Conservation (phyloP, 2,888 invertebrate genomes). For the Meloe dianella region DNA sequence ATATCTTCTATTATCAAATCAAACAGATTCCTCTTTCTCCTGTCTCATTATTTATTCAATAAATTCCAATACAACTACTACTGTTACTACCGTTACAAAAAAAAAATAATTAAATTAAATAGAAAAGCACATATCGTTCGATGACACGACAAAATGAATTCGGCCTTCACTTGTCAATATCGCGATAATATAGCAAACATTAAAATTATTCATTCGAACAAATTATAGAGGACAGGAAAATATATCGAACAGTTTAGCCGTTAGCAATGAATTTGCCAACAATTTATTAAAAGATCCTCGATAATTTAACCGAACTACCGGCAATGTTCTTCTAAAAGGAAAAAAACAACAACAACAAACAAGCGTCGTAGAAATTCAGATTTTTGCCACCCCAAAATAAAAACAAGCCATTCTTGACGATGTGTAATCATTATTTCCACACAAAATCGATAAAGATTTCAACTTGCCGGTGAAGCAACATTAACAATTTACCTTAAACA, state of each 20-base stretch:
- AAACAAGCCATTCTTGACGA: not conserved
- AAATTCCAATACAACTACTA: not conserved
- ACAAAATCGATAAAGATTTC: too few relatives aligned
- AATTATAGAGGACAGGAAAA: not conserved
- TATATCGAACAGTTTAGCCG: not conserved
- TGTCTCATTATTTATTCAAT: not conserved
- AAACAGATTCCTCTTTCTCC: not conserved
- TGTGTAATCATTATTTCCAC: not conserved
- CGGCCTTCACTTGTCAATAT: not conserved
- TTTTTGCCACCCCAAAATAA: not conserved
- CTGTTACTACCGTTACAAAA: not conserved
- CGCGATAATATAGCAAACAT: too few relatives aligned
- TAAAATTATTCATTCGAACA: not conserved
- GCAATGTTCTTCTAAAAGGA: not conserved
- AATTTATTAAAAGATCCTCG: not conserved
- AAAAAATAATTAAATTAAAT: not conserved
- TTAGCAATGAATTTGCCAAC: conserved; percentile 8
- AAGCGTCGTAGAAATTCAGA: not conserved
- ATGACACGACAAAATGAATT: not conserved
- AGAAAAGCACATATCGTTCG: conserved; percentile 1
- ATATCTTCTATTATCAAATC: not conserved
- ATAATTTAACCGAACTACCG: not conserved
- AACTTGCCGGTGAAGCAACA: not conserved
- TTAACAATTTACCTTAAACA: not conserved
- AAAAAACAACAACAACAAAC: not conserved